A percentile compares a stretch with the other conserved stretches of the same genome.
phyloP scores from a whole-genome alignment of 1,140 invertebrate species.

The Ylistrum balloti region DNA sequence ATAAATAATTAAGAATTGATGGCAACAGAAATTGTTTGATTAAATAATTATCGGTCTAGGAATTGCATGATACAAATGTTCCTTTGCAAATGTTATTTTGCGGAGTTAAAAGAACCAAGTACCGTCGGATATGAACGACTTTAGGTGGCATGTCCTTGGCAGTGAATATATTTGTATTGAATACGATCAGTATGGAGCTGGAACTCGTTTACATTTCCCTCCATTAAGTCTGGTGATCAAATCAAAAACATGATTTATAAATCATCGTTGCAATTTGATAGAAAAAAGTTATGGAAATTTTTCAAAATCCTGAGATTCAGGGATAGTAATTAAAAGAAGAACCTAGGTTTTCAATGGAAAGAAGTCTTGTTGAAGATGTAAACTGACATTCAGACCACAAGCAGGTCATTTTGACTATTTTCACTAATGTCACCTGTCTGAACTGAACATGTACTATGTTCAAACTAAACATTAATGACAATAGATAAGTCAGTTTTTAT shows the following conservation, averaged over 20 bases:
- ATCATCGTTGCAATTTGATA: too few species aligned
- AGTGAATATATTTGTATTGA: neutral
- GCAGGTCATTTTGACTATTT: too few species aligned
- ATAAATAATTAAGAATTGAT: neutral
- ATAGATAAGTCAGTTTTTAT: too few species aligned
- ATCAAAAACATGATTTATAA: too few species aligned
- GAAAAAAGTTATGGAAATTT: too few species aligned
- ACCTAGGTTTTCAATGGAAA: too few species aligned
- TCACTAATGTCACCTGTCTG: too few species aligned
- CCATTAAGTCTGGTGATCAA: neutral
- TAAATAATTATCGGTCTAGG: neutral
- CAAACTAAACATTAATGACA: too few species aligned
- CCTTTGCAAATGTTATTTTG: neutral
- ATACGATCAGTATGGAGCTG: neutral
- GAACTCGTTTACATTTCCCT: neutral
- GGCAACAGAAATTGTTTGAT: conserved; percentile 34
- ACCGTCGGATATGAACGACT: neutral
- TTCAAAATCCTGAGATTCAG: too few species aligned
- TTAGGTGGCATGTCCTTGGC: neutral
- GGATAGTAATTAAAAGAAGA: neutral
- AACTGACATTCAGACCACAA: too few species aligned
- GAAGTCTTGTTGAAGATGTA: too few species aligned
- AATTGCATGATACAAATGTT: neutral
- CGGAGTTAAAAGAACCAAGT: neutral
- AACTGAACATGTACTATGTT: too few species aligned